Conservation (phyloP, 2,113 vertebrate genomes). For the Catharus minimus region DNA sequence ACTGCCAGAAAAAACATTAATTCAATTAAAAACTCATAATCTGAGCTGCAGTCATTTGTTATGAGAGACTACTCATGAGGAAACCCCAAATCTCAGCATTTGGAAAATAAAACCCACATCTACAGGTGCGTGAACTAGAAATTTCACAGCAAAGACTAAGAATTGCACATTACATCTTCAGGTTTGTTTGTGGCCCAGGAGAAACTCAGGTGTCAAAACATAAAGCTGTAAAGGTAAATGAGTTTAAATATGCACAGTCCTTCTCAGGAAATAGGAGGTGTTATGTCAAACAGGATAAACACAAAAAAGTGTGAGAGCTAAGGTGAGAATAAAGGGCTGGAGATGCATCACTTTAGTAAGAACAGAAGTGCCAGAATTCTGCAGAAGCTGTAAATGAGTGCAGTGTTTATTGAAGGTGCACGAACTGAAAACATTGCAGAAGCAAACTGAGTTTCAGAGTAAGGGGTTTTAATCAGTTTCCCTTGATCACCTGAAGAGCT, state of each 20-base stretch:
- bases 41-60: not conserved
- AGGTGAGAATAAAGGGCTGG: not conserved
- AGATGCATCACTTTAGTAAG: not conserved
- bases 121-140: not conserved
- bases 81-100: not conserved
- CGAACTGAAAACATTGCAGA: not conserved
- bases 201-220: not conserved
- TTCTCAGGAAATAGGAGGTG: not conserved
- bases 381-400: not conserved
- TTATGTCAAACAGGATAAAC: not conserved
- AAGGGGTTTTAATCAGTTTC: not conserved
- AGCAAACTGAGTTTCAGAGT: not conserved
- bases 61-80: not conserved
- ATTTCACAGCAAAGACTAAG: not conserved
- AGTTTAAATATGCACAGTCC: fast-evolving
- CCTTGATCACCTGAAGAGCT: not conserved
- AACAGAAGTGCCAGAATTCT: not conserved
- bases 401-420: not conserved
- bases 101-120: not conserved
- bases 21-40: not conserved
- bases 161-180: not conserved
- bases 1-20: not conserved
- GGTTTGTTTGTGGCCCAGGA: not conserved
- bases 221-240: not conserved
- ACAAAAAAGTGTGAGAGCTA: not conserved